Evolutionary conservation across 2,113 vertebrate genomes (phyloP).

Genomic region (Cynocephalus volans): DNA sequence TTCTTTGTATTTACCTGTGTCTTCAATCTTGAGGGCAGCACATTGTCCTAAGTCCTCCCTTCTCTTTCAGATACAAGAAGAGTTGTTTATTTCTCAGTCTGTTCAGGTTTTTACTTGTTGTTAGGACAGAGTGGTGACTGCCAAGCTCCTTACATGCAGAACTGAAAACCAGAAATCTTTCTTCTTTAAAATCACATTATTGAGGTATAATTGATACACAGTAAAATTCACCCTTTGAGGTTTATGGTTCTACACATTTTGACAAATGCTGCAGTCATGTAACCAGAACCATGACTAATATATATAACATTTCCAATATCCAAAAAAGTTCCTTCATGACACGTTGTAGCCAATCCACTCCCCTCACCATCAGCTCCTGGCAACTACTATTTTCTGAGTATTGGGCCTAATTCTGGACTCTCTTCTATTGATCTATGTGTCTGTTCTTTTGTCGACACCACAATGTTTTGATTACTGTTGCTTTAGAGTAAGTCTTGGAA

Average conservation of each 20-base stretch:
- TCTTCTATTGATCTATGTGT: neutral
- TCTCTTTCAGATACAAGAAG: neutral
- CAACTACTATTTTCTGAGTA: neutral
- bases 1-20: neutral
- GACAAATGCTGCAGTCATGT: neutral
- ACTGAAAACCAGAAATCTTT: neutral
- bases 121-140: neutral
- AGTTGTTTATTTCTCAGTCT: neutral
- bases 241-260: neutral
- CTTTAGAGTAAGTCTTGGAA: neutral
- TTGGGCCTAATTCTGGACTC: neutral
- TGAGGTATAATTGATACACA: neutral
- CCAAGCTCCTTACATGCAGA: neutral
- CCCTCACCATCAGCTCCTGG: neutral
- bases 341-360: neutral
- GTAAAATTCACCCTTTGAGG: neutral
- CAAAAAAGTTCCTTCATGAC: neutral
- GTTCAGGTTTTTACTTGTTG: neutral
- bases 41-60: neutral
- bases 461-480: neutral
- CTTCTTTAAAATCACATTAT: neutral
- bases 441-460: neutral
- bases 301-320: neutral
- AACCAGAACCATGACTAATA: neutral
- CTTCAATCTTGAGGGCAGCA: too few species aligned